Base-by-base conservation (phyloP, 2,888 invertebrate genomes). In the Ichneumoninae sp. region DNA sequence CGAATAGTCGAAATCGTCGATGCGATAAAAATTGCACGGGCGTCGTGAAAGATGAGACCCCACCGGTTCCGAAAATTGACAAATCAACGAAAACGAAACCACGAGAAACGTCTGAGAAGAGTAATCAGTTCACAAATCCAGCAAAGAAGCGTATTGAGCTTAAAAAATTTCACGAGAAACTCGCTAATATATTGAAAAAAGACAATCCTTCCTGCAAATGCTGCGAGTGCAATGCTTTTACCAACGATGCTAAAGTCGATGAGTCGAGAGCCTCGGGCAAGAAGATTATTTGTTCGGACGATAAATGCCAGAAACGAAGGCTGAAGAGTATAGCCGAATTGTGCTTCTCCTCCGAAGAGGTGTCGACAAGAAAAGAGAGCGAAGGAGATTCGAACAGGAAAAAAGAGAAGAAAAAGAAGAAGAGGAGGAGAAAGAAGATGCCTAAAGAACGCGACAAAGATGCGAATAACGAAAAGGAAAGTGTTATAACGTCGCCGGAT, bases 401-500 rank as follows among this genome's bases (percentile, higher is more conserved):
- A 50, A 52, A 60, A 30, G 57, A 62, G 30, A 57, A 47, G 13
- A 74, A 82, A 22, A 52, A 72, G 77, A 75, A 16, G 19, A 47
- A 70, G 52, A 78, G 74, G 68, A 74, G 68, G 10, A 87, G 47
- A 54, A 85, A 84, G 26, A 75, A 76, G 44, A 3, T 19, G 6
- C 3, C 36, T 22, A n/a, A 40, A 26, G 69, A 62, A 13, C 26
- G 16, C 10, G 66, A 52, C n/a, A 80, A 77, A 22, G 86, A 84
- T 13, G 84, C 68, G 36, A 86, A 88, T 19, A 83, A 68, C n/a
- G 68, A 83, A 3, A 85, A 87, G 70, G 85, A 87, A 16, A 66
- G 52, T 30, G 74, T 44, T 0, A 72, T 70, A 57, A 75, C 52
- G 8, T 74, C 60, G 0, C 66, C 78, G 33, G 85, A 82, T 69